Base-by-base conservation (phyloP, 2,888 invertebrate genomes). In the Drosophila ezoana region DNA sequence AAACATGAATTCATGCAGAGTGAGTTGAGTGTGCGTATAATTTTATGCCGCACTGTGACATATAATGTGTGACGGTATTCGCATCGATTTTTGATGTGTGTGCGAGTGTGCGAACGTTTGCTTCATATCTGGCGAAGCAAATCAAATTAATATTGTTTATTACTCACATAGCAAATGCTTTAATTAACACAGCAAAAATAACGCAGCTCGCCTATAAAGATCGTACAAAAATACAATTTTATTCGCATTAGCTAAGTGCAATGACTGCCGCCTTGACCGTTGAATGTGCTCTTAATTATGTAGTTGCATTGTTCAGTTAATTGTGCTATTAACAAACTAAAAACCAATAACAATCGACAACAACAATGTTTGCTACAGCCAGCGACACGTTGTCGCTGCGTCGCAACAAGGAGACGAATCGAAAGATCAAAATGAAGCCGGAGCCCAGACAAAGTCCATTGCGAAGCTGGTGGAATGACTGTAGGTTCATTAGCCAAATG, bases 401-500 rank as follows among this genome's bases (percentile, higher is more conserved):
- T 33, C 81, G 84, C 20, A 73, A 65, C 28, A 79, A 75, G 63
- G 71, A 71, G 47, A 40, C 60, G n/a, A 58, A 35, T 18, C 70
- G 64, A 54, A 70, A 66, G 38, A 54, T 14, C 51, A 74, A 74
- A 59, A 45, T 32, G 45, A 88, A 88, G 65, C 20, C 88, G 64
- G 72, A 78, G 18, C 45, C 69, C 23, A 52, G 61, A 49, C 61
- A 63, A 16, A 76, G 45, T 9, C 44, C 74, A n/a, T 13, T 48
- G 35, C 73, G 65, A 56, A 86, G 74, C 56, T 90, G 91, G 90
- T 90, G 90, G 90, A 85, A 80, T 45, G 84, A 90, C 48, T 91
- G 90, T 90, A 90, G 60, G 90, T 88, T 63, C 16, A 62, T 65
- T 44, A 58, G 69, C 41, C 44, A 48, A 41, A 35, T 11, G 35